These are phyloP conservation scores for Lepidocyrtoides sp. DNA, from an alignment of 2,888 invertebrate species.

Conservation along the genomic window DNA sequence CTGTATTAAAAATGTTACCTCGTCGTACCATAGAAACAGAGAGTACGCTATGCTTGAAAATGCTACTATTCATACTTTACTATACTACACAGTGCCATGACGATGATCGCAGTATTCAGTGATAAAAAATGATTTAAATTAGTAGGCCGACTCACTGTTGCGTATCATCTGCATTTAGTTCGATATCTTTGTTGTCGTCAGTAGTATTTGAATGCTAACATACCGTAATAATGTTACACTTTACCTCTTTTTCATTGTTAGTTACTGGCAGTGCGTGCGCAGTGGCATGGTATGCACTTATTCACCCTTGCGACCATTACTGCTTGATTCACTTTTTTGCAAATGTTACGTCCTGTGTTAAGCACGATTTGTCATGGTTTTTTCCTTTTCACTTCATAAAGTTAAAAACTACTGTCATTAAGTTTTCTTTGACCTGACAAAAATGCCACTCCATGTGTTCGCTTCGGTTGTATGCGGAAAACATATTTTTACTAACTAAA, in stretches of 20 bases:
- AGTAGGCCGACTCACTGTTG: constrained; percentile 72
- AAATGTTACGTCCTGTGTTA: constrained; percentile 45
- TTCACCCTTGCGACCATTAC: no score
- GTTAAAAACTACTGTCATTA: constrained; percentile 36
- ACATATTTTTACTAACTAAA: no score
- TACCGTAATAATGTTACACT: background rate
- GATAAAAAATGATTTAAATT: constrained; percentile 65
- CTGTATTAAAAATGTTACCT: background rate
- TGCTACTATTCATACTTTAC: background rate
- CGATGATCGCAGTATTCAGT: constrained; percentile 52
- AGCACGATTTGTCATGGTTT: constrained; percentile 70
- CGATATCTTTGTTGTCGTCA: constrained; percentile 42
- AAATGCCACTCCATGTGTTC: constrained; percentile 1
- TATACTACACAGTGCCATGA: background rate
- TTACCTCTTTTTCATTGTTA: background rate
- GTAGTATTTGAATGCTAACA: background rate
- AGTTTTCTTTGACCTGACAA: constrained; percentile 60
- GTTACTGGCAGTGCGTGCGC: background rate
- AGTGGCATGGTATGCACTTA: constrained; percentile 34
- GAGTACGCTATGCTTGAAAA: background rate
- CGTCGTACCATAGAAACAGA: no score
- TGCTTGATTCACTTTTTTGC: constrained; percentile 1
- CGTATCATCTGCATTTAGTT: constrained; percentile 58
- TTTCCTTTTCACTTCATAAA: constrained; percentile 68
- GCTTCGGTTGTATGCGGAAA: constrained; percentile 34